phyloP scores from a whole-genome alignment of 30 jellyfish, hydroid and myxozoan genomes.

The Aurelia sp. region DNA sequence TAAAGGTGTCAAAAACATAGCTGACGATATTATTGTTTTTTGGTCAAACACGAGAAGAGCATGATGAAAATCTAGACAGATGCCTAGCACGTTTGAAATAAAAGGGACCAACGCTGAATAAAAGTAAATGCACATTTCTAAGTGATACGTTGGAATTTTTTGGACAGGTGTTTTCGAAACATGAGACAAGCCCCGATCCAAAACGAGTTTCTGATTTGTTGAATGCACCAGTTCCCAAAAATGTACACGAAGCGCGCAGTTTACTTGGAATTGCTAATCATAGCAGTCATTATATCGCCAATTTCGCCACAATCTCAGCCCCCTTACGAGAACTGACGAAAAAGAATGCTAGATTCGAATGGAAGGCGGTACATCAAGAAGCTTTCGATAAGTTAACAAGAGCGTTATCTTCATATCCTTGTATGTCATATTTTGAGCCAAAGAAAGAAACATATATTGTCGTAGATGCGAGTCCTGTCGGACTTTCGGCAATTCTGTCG shows the following conservation, averaged over 20 bases:
- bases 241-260: conserved; percentile 19
- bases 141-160: conserved; percentile 11
- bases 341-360: conserved; percentile 7
- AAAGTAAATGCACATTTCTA: conserved; percentile 8
- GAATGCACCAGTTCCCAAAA: conserved; percentile 31
- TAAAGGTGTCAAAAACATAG: background rate
- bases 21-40: conserved; percentile 1
- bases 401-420: conserved; percentile 23
- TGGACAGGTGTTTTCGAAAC: conserved; percentile 23
- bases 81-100: conserved; percentile 6
- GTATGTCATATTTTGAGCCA: conserved; percentile 37
- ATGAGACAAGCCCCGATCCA: conserved; percentile 38
- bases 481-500: too few relatives aligned
- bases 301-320: conserved; percentile 26
- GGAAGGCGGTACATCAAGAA: too few relatives aligned
- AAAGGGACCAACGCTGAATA: conserved; percentile 1
- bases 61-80: background rate
- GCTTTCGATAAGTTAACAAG: too few relatives aligned
- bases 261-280: conserved; percentile 22
- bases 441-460: background rate
- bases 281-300: conserved; percentile 22
- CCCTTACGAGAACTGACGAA: conserved; percentile 22
- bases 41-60: too few relatives aligned
- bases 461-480: too few relatives aligned
- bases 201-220: conserved; percentile 7